These are phyloP conservation scores for Tetramorium simillimum DNA, from an alignment of 1,140 invertebrate genomes.

Conservation along the genomic window DNA sequence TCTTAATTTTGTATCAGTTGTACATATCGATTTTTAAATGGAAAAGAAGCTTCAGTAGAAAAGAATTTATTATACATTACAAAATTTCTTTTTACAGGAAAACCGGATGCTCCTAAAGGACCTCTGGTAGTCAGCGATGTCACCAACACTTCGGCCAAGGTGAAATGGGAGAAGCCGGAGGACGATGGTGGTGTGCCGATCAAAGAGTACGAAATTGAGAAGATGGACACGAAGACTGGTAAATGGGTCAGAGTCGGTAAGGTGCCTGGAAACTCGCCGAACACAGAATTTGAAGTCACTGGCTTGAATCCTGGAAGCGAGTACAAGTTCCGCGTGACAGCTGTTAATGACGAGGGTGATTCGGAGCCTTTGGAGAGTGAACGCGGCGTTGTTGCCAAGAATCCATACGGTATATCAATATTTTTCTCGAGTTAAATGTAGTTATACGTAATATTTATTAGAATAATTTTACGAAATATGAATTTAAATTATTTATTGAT, in stretches of 20 bases:
- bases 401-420: conserved; percentile 95
- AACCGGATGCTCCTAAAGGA: conserved; percentile 94
- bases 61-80: neutral
- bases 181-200: conserved; percentile 97
- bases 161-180: conserved; percentile 96
- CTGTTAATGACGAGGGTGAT: conserved; percentile 98
- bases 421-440: neutral
- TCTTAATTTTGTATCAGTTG: conserved; percentile 3
- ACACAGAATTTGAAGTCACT: conserved; percentile 94
- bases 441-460: neutral
- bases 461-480: conserved; percentile 24
- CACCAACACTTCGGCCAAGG: conserved; percentile 93
- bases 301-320: conserved; percentile 96
- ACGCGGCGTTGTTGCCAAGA: conserved; percentile 95
- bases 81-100: conserved; percentile 81
- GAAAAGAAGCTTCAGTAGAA: neutral
- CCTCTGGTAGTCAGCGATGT: conserved; percentile 95
- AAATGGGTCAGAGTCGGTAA: conserved; percentile 95
- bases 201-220: conserved; percentile 97
- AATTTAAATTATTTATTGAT: neutral
- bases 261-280: conserved; percentile 90
- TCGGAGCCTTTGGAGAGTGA: conserved; percentile 96
- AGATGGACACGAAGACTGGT: conserved; percentile 95
- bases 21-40: neutral
- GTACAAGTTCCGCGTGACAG: conserved; percentile 98